Base-by-base conservation (phyloP, 2,113 vertebrate species). In the Leptosomus discolor region DNA sequence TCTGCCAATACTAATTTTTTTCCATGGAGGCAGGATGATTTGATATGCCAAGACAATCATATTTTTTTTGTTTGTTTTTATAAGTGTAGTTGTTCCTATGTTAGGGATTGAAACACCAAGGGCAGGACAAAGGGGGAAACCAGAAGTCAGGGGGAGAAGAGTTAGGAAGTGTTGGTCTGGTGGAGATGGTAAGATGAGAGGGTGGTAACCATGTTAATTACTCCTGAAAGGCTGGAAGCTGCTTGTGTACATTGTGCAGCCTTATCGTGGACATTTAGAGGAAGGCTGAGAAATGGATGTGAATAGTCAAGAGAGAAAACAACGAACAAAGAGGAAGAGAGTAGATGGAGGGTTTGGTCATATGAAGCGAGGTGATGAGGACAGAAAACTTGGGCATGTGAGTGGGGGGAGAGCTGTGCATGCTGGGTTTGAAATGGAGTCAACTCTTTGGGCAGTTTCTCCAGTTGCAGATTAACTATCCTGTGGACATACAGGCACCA, bases 391-490 rank as follows among this genome's bases (percentile, higher is more conserved):
- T 84, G 36, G 7, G 26, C 19, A 2, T 43, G 9, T 75, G 77
- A 18, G 43, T 63, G 4, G 32, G 3, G 0, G 12, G 34, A 78
- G 75, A 81, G 45, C 50, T 77, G 41, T 80, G 58, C n/a, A 2
- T 48, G n/a, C 48, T 64, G 65, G 30, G 14, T 60, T 91, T 1
- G 1, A 84, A 92, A 43, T 14, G 67, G 41, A 50, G 37, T 92
- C 22, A 53, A 0, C 29, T 63, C 69, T 76, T 82, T 1, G 16
- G 46, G 37, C 64, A 1, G 3, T 89, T 84, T 46, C 63, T 96
- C 45, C 83, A 89, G 83, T 89, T 92, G 76, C 86, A 96, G 86
- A 77, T 86, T 89, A 77, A 54, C 53, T 88, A 8, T 50, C 19
- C 65, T 46, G 29, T 91, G 69, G 34, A 57, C 92, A 36, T 63